phyloP scores from a whole-genome alignment of 2,797 vertebrate genomes.

The Sciurus carolinensis region DNA sequence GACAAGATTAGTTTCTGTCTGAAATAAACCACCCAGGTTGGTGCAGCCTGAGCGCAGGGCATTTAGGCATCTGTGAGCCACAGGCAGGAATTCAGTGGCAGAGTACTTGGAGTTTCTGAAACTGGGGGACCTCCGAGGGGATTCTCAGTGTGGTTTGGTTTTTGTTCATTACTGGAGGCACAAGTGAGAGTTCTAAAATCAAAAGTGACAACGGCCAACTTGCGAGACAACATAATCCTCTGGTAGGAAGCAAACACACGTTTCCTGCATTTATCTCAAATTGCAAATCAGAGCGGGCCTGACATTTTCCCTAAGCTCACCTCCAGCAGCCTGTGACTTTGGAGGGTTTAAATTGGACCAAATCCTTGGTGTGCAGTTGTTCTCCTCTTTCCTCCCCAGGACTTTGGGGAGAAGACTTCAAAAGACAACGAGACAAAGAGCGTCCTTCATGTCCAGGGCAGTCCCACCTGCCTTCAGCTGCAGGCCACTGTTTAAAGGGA shows the following conservation, averaged over 20 bases:
- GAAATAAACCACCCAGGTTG: slow-evolving; percentile 74
- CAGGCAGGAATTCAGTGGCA: slow-evolving; percentile 63
- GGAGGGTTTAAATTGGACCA: slow-evolving; percentile 63
- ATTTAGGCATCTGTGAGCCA: not conserved
- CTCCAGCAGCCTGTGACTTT: slow-evolving; percentile 4
- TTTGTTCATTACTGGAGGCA: slow-evolving; percentile 33
- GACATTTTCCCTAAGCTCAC: slow-evolving; percentile 30
- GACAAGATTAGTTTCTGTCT: slow-evolving; percentile 74
- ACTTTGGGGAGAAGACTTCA: not conserved
- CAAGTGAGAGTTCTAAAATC: slow-evolving; percentile 68
- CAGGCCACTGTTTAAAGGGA: not conserved
- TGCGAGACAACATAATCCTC: not conserved
- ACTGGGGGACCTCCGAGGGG: not conserved
- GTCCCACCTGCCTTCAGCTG: not conserved
- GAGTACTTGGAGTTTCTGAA: slow-evolving; percentile 25
- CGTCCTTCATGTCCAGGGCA: not conserved
- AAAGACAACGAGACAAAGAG: not conserved
- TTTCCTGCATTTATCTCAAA: slow-evolving; percentile 69
- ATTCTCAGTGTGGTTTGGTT: not conserved
- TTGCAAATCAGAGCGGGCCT: slow-evolving; percentile 55
- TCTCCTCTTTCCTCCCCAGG: slow-evolving; percentile 17
- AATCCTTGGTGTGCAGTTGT: not conserved
- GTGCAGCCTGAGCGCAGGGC: not conserved
- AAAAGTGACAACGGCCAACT: slow-evolving; percentile 77
- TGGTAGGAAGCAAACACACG: not conserved